A percentile compares a stretch with the other conserved stretches of the same genome.
phyloP scores from a whole-genome alignment of 1,140 invertebrate species.

The Caenorhabditis elegans region WBcel235 BX284606.5:8593501-8594000 shows the following conservation, averaged over 20 bases:
- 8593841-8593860: neutral
- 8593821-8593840: slow-evolving; percentile 18
- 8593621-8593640: too few species aligned
- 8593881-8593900: neutral
- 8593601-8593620: neutral
- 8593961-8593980: neutral
- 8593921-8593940: neutral
- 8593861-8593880: neutral
- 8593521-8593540: neutral
- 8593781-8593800: neutral
- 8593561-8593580: slow-evolving; percentile 9
- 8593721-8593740: slow-evolving; percentile 30
- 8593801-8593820: neutral
- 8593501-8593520: slow-evolving; percentile 3
- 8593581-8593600: neutral
- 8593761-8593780: neutral
- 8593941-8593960: slow-evolving; percentile 20
- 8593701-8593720: slow-evolving; percentile 8
- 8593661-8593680: slow-evolving; percentile 16
- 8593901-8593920: neutral
- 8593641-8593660: neutral
- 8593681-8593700: slow-evolving; percentile 1
- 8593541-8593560: neutral
- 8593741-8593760: slow-evolving; percentile 26
- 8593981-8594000: too few species aligned